Evolutionary conservation across 2,113 vertebrate genomes (phyloP), one percentile per base, ranked within the genome.

Genomic region (Hiodon alosoides): DNA sequence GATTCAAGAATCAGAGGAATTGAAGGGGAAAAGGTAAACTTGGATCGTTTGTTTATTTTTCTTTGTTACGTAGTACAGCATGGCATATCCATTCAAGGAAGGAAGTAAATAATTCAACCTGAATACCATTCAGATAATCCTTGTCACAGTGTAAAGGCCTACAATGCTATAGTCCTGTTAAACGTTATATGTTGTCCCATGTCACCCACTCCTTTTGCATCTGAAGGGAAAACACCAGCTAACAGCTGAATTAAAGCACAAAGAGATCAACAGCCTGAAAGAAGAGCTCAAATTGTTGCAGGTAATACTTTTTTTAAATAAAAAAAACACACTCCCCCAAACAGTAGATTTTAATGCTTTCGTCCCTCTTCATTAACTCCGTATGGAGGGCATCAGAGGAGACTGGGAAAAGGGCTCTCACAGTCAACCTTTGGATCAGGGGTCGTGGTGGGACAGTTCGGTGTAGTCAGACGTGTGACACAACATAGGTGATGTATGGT

Each of bases 1-100:
- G 95, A 97, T 87, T 81, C 85, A 87, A 93, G 88, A 87, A 86
- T 96, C 80, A 91, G 87, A 87, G 85, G 80, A 76, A 65, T 89
- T 69, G 94, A 98, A 86, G 94, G 92, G 87, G 95, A 98, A 85
- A 97, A 95, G 95, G 97, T 99, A 94, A 53, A 80, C 66, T 48
- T 46, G 2, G 4, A 53, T 67, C 8, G 14, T 66, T 47, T 54
- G 8, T 31, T 31, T 31, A 31, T 61, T 50, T 11, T 55, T 50
- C 31, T 13, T 2, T 67, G 2, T 4, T 13, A 79, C 58, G 66
- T 64, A 64, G 31, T 31, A 31, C 31, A 52, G 48, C 66, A 68
- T 52, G 31, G 31, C 31, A 31, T 31, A 31, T 31, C 31, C 31
- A 68, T 7, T 52, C 66, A 67, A 31, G 66, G n/a, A 51, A 67